Evolutionary conservation across 2,888 invertebrate species (phyloP), one percentile per base, ranked within the genome.

Genomic region (Lochmaea capreae): DNA sequence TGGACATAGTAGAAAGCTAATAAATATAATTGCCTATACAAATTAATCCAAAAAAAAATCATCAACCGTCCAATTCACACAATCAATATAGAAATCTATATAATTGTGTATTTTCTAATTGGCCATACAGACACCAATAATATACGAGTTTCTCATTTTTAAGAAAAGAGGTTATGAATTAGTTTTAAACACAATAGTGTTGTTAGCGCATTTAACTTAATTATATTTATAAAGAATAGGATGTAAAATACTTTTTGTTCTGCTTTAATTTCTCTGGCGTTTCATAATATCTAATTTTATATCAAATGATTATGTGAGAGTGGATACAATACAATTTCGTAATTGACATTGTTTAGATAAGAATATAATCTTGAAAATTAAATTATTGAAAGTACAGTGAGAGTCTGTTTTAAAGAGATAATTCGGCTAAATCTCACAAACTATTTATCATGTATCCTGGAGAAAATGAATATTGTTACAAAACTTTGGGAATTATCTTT

Each of bases 51-150:
- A 54, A 54, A 54, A 54, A 54, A 54, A 54, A 54, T 54, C 18
- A 54, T 54, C 18, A 16, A 16, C 54, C 54, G 18, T 18, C 16
- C 18, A 54, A 54, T 54, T 54, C 54, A 54, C 54, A 54, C 54
- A 54, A 54, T 54, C 54, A 54, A 54, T 54, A 54, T 54, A 18
- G 54, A 54, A 54, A 54, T 54, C 18, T 18, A 54, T 10, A 54
- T 54, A 18, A 54, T 54, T 54, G 18, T 18, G 18, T 10, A 9
- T 54, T 54, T 54, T 18, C 54, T 54, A 54, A 54, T 54, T 54
- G 54, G 54, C 9, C 16, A 10, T 54, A 54, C 54, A 18, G 16
- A 54, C 54, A 18, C 52, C 52, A n/a, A 52, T 54, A 54, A 18
- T 10, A 54, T 9, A 10, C 16, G 10, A 54, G 54, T 54, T 54